Base-by-base conservation (phyloP, 2,113 vertebrate species). In the Caranx melampygus region DNA sequence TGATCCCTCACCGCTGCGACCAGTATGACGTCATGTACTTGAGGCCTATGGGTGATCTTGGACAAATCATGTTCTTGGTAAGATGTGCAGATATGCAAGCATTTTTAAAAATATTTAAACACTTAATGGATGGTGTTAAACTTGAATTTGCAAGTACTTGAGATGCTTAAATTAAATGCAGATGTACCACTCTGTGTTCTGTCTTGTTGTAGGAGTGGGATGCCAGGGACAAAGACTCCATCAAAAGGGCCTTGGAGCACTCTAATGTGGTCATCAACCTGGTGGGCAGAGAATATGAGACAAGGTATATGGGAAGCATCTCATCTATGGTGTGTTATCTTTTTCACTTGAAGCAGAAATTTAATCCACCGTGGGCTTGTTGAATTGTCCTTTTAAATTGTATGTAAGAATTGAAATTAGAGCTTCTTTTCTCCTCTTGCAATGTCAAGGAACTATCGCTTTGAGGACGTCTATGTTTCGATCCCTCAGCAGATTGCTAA, bases 201-300 rank as follows among this genome's bases (percentile, higher is more conserved):
- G 11, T 81, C 10, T 16, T 81, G 5, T 87, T 72, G 42, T 66
- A 99, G 98, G 96, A 99, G 57, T 99, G 98, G 97, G 92, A 98
- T 64, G 84, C 91, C 0, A 96, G 88, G 70, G 91, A 99, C 91
- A 96, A 94, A 90, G 96, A 98, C 58, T 96, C 97, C 34, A 98
- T 95, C 81, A 93, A 87, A 82, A 96, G 78, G 86, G 97, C 96
- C 0, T 65, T 99, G 71, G 91, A 97, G 55, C 87, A 97, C 91
- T 99, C 97, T 66, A 95, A 96, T 15, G 96, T 99, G 49, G 98
- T 99, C 90, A 96, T 99, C 91, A 99, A 99, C 70, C 95, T 99
- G 31, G 90, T 99, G 73, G 97, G 98, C 68, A 94, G 91, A 88
- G 97, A 99, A 33, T 99, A 96, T 96, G 97, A 99, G 93, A 99